Evolutionary conservation across 2,888 invertebrate genomes (phyloP).

Genomic region (Phengaris alcon): DNA sequence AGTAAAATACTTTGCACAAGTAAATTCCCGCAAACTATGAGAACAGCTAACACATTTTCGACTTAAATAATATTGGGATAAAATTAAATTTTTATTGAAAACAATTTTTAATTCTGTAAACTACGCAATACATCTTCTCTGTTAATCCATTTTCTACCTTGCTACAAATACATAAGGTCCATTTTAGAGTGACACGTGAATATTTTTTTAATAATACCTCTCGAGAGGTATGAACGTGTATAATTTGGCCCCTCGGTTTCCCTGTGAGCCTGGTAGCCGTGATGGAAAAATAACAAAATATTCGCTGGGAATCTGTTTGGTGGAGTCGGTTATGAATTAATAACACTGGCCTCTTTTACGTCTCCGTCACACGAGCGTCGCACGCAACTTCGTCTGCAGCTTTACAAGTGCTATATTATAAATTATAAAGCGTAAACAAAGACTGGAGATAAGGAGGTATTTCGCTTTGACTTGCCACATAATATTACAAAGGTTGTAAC

Average conservation of each 20-base stretch:
- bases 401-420: too few species aligned
- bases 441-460: too few species aligned
- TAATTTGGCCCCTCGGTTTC: not conserved
- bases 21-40: not conserved
- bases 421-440: too few species aligned
- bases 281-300: slow-evolving; percentile 31
- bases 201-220: not conserved
- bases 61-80: slow-evolving; percentile 7
- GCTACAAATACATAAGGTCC: not conserved
- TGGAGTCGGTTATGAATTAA: slow-evolving; percentile 10
- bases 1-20: not conserved
- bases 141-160: not conserved
- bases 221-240: slow-evolving; percentile 18
- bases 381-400: too few species aligned
- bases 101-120: not conserved
- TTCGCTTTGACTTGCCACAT: too few species aligned
- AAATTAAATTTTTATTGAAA: slow-evolving; percentile 13
- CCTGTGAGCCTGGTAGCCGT: not conserved
- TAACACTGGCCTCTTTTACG: not conserved
- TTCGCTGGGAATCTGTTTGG: slow-evolving; percentile 16
- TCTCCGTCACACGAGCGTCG: too few species aligned
- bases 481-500: too few species aligned
- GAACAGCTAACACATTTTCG: not conserved
- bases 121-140: not conserved
- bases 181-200: not conserved